These are phyloP conservation scores for Stylophora pistillata DNA, from an alignment of 64 coral and sea anemone genomes.

Conservation along the genomic window DNA sequence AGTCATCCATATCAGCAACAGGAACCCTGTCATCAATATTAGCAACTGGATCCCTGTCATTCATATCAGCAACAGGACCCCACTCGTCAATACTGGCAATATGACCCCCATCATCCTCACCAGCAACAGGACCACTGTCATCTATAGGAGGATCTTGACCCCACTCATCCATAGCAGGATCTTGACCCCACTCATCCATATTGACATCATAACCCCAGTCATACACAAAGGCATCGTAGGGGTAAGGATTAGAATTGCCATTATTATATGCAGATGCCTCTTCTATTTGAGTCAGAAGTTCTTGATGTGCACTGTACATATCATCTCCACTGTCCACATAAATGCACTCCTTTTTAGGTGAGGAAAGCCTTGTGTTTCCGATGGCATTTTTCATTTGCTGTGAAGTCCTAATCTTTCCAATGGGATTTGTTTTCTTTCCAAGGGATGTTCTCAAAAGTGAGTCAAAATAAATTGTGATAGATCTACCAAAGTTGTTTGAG, in stretches of 20 bases:
- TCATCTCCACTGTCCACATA: neutral
- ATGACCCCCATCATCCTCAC: too few relatives aligned
- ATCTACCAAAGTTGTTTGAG: neutral
- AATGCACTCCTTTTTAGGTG: neutral
- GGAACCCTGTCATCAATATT: too few relatives aligned
- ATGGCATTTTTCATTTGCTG: neutral
- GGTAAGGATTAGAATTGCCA: neutral
- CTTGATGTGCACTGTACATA: neutral
- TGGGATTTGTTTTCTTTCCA: neutral
- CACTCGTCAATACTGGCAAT: too few relatives aligned
- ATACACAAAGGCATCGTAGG: too few relatives aligned
- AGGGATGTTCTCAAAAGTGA: neutral
- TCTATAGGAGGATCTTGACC: neutral
- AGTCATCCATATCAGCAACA: too few relatives aligned
- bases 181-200: too few relatives aligned
- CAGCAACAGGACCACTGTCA: too few relatives aligned
- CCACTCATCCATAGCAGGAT: neutral
- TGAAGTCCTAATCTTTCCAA: neutral
- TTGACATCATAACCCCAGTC: too few relatives aligned
- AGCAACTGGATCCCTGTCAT: too few relatives aligned
- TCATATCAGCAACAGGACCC: too few relatives aligned
- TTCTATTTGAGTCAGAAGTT: neutral
- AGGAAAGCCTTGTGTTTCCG: neutral
- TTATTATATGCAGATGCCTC: neutral
- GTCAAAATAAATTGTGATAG: neutral